Percentiles rank a stretch among this genome's conserved stretches.
Evolutionary conservation across 2,797 vertebrate genomes (phyloP).

Genomic region (Otus scops): DNA sequence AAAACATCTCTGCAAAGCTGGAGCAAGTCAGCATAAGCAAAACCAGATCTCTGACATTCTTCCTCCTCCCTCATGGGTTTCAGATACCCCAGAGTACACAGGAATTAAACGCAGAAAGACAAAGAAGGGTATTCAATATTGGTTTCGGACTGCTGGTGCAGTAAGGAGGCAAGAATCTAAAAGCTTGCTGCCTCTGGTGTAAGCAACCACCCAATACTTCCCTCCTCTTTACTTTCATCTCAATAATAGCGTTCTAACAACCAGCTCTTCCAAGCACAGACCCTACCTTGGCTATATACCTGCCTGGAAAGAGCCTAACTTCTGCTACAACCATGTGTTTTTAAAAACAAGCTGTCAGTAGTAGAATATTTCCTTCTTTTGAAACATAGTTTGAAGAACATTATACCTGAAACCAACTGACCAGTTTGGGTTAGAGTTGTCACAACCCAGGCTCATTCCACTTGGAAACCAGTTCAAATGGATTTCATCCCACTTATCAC

Average conservation of each 20-base stretch:
- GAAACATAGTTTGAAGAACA: not conserved
- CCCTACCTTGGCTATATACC: not conserved
- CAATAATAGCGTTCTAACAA: not conserved
- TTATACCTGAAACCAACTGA: not conserved
- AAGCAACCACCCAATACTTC: not conserved
- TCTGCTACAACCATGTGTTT: not conserved
- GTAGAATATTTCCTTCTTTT: not conserved
- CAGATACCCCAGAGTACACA: accelerated
- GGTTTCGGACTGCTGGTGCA: not conserved
- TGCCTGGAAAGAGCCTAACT: not conserved
- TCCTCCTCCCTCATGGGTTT: not conserved
- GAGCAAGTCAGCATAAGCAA: not conserved
- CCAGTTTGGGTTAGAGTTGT: not conserved
- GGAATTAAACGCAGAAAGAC: not conserved
- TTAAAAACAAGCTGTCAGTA: not conserved
- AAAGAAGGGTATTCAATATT: not conserved
- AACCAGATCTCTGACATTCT: not conserved
- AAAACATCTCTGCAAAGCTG: not conserved
- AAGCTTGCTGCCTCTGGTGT: not conserved
- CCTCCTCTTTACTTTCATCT: not conserved
- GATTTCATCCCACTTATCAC: not conserved
- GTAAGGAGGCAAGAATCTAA: not conserved
- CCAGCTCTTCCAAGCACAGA: not conserved
- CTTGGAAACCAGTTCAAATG: not conserved
- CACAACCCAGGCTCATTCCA: not conserved